Conservation (phyloP, 2,888 invertebrate genomes). For the Rotaria magnacalcarata region DNA sequence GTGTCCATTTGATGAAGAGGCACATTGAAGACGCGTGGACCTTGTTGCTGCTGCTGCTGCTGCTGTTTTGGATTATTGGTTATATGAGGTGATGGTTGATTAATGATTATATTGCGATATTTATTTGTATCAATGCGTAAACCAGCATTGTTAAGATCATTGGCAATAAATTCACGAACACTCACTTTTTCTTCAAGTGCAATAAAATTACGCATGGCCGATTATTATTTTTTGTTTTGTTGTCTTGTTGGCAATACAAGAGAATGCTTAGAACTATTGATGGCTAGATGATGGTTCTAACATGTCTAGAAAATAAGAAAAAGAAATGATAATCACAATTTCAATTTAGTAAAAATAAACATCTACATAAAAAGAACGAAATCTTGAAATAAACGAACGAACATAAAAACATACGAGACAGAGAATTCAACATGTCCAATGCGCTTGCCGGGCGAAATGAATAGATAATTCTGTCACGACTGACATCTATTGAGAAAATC, state of each 20-base stretch:
- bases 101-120: not conserved
- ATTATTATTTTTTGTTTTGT: not conserved
- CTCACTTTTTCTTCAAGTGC: slow-evolving; percentile 7
- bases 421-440: not conserved
- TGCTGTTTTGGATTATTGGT: not conserved
- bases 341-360: not conserved
- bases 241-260: not conserved
- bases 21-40: not conserved
- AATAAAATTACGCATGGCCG: not conserved
- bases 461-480: not conserved
- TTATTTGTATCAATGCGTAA: slow-evolving; percentile 33
- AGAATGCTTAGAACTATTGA: not conserved
- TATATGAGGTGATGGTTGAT: not conserved
- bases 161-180: slow-evolving; percentile 27
- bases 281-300: not conserved
- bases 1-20: slow-evolving; percentile 14
- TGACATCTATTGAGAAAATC: not conserved
- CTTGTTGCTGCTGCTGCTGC: not conserved
- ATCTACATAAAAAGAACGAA: not conserved
- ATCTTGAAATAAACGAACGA: not conserved
- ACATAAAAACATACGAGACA: slow-evolving; percentile 12
- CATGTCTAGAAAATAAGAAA: not conserved
- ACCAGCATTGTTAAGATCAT: slow-evolving; percentile 1
- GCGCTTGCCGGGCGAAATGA: not conserved
- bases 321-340: not conserved